Base-by-base conservation (phyloP, 2,888 invertebrate genomes). In the Lochmaea capreae region DNA sequence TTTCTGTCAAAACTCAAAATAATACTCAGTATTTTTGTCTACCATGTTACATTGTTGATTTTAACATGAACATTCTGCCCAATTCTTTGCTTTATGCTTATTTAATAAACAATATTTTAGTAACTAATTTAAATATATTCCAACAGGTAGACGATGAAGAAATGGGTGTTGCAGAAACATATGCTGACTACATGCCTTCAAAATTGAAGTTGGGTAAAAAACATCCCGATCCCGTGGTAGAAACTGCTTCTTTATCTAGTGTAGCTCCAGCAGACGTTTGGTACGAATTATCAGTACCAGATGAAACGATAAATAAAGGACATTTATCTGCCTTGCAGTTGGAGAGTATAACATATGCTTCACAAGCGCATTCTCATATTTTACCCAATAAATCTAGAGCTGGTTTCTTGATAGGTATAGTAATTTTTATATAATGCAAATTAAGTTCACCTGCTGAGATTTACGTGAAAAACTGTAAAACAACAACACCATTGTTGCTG, bases 181-280 rank as follows among this genome's bases (percentile, higher is more conserved):
- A 99, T 85, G 95, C 97, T 8, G 98, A 99, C 84, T 99, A 99
- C 86, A 97, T 97, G 95, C 99, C 99, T 1, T 91, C 95, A 0
- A 99, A 99, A 90, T 89, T 98, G 81, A 96, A 96, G 88, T 88
- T 97, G 67, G 99, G 99, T 12, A 93, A 93, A 81, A 96, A 97
- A 84, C 99, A 99, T 90, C 99, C 99, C 0, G 99, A 99, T 89
- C 95, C 97, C 0, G 99, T 99, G 8, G 99, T 99, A 10, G 99
- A 99, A 88, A 99, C 99, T 0, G 98, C 98, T 10, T 98, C 99
- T 0, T 89, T 99, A 61, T 97, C 98, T 0, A 97, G 97, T 54
- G 98, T 99, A 67, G 96, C 96, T 83, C 97, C 98, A 0, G 95
- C 95, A 1, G 97, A 98, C 86, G 95, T 98, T 70, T 94, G 94